Evolutionary conservation across 1,140 invertebrate species (phyloP).

Genomic region (Pachypsylla venusta): DNA sequence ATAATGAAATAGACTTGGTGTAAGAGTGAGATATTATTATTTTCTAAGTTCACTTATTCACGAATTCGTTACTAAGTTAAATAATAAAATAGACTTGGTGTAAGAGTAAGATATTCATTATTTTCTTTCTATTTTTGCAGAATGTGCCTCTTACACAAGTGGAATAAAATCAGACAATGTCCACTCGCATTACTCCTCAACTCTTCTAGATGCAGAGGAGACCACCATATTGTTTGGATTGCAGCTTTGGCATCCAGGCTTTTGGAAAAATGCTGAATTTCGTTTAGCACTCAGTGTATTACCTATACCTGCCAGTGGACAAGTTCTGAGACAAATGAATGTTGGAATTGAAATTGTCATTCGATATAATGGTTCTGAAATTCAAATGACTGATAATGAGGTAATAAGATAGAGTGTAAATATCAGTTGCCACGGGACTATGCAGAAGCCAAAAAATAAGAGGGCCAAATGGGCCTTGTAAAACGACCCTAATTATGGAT

Average conservation of each 20-base stretch:
- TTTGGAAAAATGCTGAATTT: background rate
- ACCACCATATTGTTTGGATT: background rate
- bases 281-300: constrained; percentile 7
- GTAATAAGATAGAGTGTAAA: too few species aligned
- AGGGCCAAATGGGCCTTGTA: too few species aligned
- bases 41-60: too few species aligned
- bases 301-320: constrained; percentile 11
- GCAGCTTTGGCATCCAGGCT: background rate
- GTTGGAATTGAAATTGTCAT: constrained; percentile 16
- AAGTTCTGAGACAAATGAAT: background rate
- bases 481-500: too few species aligned
- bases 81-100: too few species aligned
- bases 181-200: background rate
- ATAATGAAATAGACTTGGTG: too few species aligned
- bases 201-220: background rate
- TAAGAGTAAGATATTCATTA: background rate
- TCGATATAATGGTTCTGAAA: constrained; percentile 10
- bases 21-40: too few species aligned
- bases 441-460: too few species aligned
- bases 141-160: background rate
- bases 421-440: too few species aligned
- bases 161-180: background rate
- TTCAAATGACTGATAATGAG: background rate
- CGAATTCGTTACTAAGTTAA: too few species aligned
- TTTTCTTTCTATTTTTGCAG: background rate